Evolutionary conservation across 2,888 invertebrate genomes (phyloP).

Genomic region (Parelbella ahira): DNA sequence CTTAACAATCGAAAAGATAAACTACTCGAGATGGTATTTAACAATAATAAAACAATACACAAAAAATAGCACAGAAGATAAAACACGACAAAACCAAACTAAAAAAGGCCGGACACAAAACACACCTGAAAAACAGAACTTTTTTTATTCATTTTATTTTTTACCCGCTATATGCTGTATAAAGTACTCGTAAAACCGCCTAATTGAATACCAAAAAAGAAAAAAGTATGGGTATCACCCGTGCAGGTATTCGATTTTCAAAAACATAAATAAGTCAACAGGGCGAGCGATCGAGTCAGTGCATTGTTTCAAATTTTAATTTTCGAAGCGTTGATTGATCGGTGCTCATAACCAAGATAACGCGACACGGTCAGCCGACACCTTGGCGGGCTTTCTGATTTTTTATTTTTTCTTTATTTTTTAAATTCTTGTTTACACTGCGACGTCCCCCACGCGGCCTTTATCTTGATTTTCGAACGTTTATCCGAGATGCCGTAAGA

Average conservation of each 20-base stretch:
- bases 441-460: slow-evolving; percentile 50
- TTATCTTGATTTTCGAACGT: slow-evolving; percentile 48
- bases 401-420: slow-evolving; percentile 26
- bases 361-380: slow-evolving; percentile 58
- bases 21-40: too few relatives aligned
- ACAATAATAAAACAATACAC: too few relatives aligned
- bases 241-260: slow-evolving; percentile 24
- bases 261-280: slow-evolving; percentile 28
- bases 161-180: slow-evolving; percentile 20
- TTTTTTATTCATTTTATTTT: slow-evolving; percentile 18
- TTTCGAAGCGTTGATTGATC: slow-evolving; percentile 67
- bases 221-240: slow-evolving; percentile 21
- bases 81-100: slow-evolving; percentile 5
- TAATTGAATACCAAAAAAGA: slow-evolving; percentile 26
- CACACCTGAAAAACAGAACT: slow-evolving; percentile 19
- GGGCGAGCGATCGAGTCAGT: slow-evolving; percentile 38
- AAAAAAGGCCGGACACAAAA: slow-evolving; percentile 16
- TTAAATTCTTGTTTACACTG: slow-evolving; percentile 31
- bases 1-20: too few relatives aligned
- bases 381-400: slow-evolving; percentile 40
- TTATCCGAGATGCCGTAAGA: slow-evolving; percentile 24
- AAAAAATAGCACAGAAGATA: too few relatives aligned
- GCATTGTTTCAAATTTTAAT: slow-evolving; percentile 61
- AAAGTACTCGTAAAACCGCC: slow-evolving; percentile 26
- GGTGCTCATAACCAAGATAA: slow-evolving; percentile 59